phyloP scores from a whole-genome alignment of 1,140 invertebrate genomes.

The Bombus haemorrhoidalis region DNA sequence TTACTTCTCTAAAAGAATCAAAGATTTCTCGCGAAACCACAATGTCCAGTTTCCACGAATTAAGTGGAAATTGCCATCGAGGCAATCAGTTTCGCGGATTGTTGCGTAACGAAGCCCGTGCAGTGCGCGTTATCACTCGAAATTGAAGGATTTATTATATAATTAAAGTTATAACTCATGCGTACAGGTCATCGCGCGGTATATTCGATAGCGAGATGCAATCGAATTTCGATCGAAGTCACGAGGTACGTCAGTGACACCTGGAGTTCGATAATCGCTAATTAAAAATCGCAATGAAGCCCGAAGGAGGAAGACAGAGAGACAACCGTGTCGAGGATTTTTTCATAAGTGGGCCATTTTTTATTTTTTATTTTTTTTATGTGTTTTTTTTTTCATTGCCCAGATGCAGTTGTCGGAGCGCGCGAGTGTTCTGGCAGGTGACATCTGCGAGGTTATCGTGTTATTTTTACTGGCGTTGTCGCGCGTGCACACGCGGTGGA shows the following conservation, averaged over 20 bases:
- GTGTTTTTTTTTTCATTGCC: constrained; percentile 38
- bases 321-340: constrained; percentile 38
- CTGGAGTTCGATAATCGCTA: constrained; percentile 46
- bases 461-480: constrained; percentile 64
- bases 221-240: constrained; percentile 28
- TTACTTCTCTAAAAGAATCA: background rate
- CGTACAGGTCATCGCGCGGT: constrained; percentile 2
- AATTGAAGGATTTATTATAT: constrained; percentile 45
- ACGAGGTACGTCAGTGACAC: constrained; percentile 30
- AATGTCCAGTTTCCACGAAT: background rate
- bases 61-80: background rate
- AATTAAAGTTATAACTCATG: constrained; percentile 51
- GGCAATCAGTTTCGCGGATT: background rate
- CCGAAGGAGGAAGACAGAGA: background rate
- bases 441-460: constrained; percentile 61
- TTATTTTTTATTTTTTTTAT: background rate
- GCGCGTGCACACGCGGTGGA: constrained; percentile 11
- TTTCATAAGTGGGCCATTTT: constrained; percentile 56
- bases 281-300: constrained; percentile 61
- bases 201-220: constrained; percentile 3
- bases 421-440: constrained; percentile 63
- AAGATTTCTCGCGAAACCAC: background rate
- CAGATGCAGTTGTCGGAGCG: constrained; percentile 60
- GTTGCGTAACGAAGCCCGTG: background rate
- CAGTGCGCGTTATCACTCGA: constrained; percentile 16